Conservation (phyloP, 2,888 invertebrate species). For the Lissonota sp. region DNA sequence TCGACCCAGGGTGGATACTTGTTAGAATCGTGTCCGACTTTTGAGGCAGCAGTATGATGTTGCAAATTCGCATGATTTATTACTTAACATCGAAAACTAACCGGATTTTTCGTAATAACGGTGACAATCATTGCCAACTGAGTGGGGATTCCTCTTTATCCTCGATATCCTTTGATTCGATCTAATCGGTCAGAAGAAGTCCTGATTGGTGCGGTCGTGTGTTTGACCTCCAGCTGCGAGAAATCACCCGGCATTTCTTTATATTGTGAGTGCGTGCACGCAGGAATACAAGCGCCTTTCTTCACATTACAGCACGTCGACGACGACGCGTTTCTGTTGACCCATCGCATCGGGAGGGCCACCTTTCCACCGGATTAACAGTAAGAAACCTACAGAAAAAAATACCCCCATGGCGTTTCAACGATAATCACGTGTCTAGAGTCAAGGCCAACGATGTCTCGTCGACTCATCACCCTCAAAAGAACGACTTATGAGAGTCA, state of each 20-base stretch:
- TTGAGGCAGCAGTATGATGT: too few relatives aligned
- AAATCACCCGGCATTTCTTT: constrained; percentile 67
- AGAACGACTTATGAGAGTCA: too few relatives aligned
- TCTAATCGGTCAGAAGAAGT: constrained; percentile 60
- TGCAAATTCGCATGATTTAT: too few relatives aligned
- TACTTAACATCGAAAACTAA: background rate
- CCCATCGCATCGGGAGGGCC: constrained; percentile 34
- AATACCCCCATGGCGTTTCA: constrained; percentile 42
- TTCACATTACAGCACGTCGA: constrained; percentile 62
- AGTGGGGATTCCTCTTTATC: too few relatives aligned
- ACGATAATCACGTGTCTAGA: constrained; percentile 65
- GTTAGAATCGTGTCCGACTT: too few relatives aligned
- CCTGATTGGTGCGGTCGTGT: constrained; percentile 63
- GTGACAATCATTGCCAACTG: too few relatives aligned
- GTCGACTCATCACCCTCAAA: constrained; percentile 59
- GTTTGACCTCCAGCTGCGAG: constrained; percentile 56
- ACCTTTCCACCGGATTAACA: constrained; percentile 10
- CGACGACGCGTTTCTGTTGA: constrained; percentile 42
- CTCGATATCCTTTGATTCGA: constrained; percentile 47
- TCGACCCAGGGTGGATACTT: too few relatives aligned
- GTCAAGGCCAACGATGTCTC: constrained; percentile 56
- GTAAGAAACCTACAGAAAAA: constrained; percentile 65
- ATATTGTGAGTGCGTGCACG: too few relatives aligned
- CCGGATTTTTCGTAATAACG: background rate
- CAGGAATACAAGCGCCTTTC: constrained; percentile 6